Base-by-base conservation (phyloP, 1,140 invertebrate species). In the Anastatus disparis region DNA sequence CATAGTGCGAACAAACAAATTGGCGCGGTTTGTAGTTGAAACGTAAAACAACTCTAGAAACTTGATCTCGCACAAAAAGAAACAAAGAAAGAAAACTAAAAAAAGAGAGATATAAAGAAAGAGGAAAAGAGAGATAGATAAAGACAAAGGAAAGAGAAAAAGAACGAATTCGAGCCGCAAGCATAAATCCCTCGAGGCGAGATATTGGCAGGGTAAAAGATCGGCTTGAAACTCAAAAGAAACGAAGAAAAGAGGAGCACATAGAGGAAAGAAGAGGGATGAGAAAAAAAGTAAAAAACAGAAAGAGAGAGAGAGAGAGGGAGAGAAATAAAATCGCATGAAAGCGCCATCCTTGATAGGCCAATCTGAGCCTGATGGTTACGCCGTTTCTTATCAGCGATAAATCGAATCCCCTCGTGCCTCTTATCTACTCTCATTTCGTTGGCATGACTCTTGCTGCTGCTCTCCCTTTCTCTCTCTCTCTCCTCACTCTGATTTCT, bases 101-200 rank as follows among this genome's bases (percentile, higher is more conserved):
- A n/a, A n/a, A n/a, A n/a, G n/a, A n/a, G n/a, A n/a, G n/a, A n/a
- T n/a, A n/a, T n/a, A n/a, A n/a, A 35, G 26, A 67, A 56, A 27
- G 9, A 52, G 52, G 2, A n/a, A 53, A 15, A 61, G 44, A 58
- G 31, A 38, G 29, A 48, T 58, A 35, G 35, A 12, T 17, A 56
- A 26, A 44, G 26, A 58, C 7, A 50, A 46, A 6, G 20, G 20
- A 24, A 9, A 66, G 40, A 7, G 24, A 61, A 31, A 38, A 42
- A 26, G 38, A 46, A 12, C 9, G 22, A 48, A 53, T 69, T 70
- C 58, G 72, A 69, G 68, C 53, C 75, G 20, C 73, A 69, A 71
- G 76, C 76, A 79, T 79, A 80, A 80, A 77, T 78, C 74, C 78
- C 75, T 72, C 71, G 61, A 64, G 75, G 71, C 68, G 48, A 74